Evolutionary conservation across 1,140 invertebrate species (phyloP).

Genomic region (Tetranychus cinnabarinus): DNA sequence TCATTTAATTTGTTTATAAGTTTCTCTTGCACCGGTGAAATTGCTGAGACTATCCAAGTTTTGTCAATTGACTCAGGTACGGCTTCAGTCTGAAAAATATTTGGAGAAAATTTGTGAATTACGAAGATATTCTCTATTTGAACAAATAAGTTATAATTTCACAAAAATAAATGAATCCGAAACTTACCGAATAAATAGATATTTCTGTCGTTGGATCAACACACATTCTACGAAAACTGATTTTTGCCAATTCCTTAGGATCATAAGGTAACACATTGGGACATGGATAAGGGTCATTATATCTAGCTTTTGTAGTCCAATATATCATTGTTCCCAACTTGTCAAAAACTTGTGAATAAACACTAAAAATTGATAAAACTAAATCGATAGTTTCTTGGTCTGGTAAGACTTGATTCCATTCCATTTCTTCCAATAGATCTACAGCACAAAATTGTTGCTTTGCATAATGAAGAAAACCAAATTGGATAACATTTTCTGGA

Average conservation of each 20-base stretch:
- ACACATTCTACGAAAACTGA: slow-evolving; percentile 64
- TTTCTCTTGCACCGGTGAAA: slow-evolving; percentile 47
- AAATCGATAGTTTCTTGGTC: slow-evolving; percentile 64
- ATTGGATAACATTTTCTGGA: slow-evolving; percentile 50
- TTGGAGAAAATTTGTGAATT: neutral
- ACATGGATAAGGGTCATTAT: slow-evolving; percentile 66
- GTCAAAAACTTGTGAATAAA: slow-evolving; percentile 19
- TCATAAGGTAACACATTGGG: slow-evolving; percentile 47
- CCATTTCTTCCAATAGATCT: slow-evolving; percentile 68
- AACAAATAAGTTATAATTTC: neutral
- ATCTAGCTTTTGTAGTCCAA: slow-evolving; percentile 92
- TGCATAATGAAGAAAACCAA: slow-evolving; percentile 71
- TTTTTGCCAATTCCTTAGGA: slow-evolving; percentile 47
- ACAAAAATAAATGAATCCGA: slow-evolving; percentile 3
- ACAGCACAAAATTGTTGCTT: slow-evolving; percentile 71
- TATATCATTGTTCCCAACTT: slow-evolving; percentile 83
- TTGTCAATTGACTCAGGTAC: slow-evolving; percentile 53
- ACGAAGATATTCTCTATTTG: neutral
- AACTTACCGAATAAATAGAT: slow-evolving; percentile 18
- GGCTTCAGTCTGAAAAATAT: slow-evolving; percentile 18
- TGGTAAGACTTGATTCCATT: slow-evolving; percentile 66
- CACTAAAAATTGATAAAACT: slow-evolving; percentile 58
- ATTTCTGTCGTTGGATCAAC: slow-evolving; percentile 46
- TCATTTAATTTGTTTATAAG: slow-evolving; percentile 42
- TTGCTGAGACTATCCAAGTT: slow-evolving; percentile 80